phyloP scores from a whole-genome alignment of 2,797 vertebrate genomes.

The Chaunax sp. region DNA sequence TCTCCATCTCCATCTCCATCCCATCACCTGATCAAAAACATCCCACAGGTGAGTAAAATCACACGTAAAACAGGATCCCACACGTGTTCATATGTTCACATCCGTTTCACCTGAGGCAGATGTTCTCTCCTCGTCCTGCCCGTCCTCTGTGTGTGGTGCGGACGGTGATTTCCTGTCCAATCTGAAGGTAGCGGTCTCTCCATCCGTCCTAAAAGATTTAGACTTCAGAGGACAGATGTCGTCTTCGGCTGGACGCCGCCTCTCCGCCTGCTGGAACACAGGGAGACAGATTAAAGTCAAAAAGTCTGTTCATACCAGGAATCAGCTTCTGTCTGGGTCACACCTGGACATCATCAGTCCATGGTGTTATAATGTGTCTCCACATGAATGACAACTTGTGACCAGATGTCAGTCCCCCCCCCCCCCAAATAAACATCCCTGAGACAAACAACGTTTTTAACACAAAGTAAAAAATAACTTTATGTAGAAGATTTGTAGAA shows the following conservation, averaged over 20 bases:
- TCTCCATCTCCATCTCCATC: conserved; percentile 50
- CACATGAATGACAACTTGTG: too few species aligned
- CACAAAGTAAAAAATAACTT: too few species aligned
- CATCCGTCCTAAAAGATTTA: conserved; percentile 11
- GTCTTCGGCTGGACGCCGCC: conserved; percentile 12
- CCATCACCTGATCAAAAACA: conserved; percentile 58
- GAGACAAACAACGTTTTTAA: too few species aligned
- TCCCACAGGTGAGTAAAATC: neutral
- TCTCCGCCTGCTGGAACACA: neutral
- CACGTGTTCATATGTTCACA: neutral
- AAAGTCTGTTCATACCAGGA: too few species aligned
- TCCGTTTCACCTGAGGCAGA: conserved; percentile 23
- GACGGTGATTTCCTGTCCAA: neutral
- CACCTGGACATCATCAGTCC: too few species aligned
- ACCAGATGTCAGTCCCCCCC: too few species aligned
- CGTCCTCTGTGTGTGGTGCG: neutral
- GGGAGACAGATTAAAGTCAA: neutral
- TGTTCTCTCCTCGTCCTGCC: neutral
- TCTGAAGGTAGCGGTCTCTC: neutral
- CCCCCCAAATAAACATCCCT: too few species aligned
- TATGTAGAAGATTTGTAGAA: too few species aligned
- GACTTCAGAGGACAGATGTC: conserved; percentile 31
- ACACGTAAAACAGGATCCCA: neutral
- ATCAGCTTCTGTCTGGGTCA: too few species aligned
- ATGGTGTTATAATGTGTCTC: too few species aligned